Conservation (phyloP, 2,113 vertebrate species). For the Beaufortia kweichowensis region DNA sequence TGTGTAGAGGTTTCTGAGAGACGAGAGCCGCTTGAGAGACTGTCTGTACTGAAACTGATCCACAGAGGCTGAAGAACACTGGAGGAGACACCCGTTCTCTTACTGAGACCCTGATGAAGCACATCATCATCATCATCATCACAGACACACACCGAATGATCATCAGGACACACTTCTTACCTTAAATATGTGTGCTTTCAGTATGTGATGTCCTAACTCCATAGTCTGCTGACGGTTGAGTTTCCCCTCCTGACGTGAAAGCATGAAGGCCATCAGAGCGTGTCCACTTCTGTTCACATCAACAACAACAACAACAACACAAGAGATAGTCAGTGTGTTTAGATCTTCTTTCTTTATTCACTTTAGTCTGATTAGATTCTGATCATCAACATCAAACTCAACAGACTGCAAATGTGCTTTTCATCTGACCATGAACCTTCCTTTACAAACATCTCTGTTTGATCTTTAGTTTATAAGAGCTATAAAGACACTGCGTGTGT, state of each 20-base stretch:
- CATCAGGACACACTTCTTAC: slow-evolving; percentile 88
- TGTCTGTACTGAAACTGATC: slow-evolving; percentile 92
- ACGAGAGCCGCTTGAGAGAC: slow-evolving; percentile 94
- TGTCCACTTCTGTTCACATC: slow-evolving; percentile 84
- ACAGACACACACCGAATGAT: background rate
- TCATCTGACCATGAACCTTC: slow-evolving; percentile 13
- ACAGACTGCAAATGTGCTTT: no score
- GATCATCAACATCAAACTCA: no score
- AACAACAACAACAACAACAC: background rate
- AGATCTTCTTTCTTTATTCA: no score
- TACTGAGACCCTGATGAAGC: slow-evolving; percentile 86
- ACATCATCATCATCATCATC: background rate
- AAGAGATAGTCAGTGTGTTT: no score
- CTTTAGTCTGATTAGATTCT: no score
- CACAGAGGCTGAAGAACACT: slow-evolving; percentile 95
- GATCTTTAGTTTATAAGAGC: slow-evolving; percentile 10
- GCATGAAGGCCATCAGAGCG: slow-evolving; percentile 96
- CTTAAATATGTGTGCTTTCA: slow-evolving; percentile 99
- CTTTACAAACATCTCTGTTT: slow-evolving; percentile 2
- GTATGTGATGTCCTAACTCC: slow-evolving; percentile 97
- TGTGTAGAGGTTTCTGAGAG: slow-evolving; percentile 95
- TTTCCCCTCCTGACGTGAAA: slow-evolving; percentile 94
- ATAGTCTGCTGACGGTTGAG: slow-evolving; percentile 97
- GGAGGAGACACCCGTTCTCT: slow-evolving; percentile 92
- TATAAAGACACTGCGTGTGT: background rate